Conservation (phyloP, 2,888 invertebrate genomes). For the Crioceris asparagi region DNA sequence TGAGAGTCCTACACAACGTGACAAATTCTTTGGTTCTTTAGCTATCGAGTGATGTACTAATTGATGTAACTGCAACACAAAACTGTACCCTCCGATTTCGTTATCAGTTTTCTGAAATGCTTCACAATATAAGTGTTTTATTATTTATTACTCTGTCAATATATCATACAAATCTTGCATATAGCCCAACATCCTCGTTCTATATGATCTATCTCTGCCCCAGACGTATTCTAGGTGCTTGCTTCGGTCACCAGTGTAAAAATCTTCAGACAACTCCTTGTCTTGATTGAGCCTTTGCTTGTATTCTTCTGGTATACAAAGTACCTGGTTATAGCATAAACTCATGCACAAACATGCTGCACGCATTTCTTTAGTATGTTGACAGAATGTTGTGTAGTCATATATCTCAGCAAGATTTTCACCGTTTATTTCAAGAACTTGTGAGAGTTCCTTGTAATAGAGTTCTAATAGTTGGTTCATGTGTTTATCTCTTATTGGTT, state of each 20-base stretch:
- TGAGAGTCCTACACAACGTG: no score
- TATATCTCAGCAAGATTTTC: slow-evolving; percentile 17
- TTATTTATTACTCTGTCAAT: slow-evolving; percentile 10
- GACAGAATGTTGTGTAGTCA: slow-evolving; percentile 16
- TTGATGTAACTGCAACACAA: no score
- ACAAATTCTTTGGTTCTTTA: no score
- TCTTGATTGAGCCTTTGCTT: slow-evolving; percentile 17
- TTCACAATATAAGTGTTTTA: neutral
- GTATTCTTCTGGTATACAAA: slow-evolving; percentile 13
- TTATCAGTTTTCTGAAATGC: no score
- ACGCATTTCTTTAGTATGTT: slow-evolving; percentile 18
- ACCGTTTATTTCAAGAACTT: slow-evolving; percentile 14
- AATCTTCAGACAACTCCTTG: slow-evolving; percentile 13
- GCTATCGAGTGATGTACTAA: no score
- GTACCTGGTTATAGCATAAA: slow-evolving; percentile 15
- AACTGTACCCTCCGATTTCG: no score
- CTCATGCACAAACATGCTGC: slow-evolving; percentile 16
- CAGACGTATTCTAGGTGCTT: slow-evolving; percentile 7
- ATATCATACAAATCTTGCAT: slow-evolving; percentile 13
- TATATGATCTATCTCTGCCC: slow-evolving; percentile 2
- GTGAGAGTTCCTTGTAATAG: slow-evolving; percentile 19
- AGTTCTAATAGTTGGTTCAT: slow-evolving; percentile 15
- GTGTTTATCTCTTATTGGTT: slow-evolving; percentile 14
- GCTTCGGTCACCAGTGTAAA: slow-evolving; percentile 15
- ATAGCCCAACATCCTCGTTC: slow-evolving; percentile 4